Base-by-base conservation (phyloP, 2,888 invertebrate species). In the Rotaria socialis region DNA sequence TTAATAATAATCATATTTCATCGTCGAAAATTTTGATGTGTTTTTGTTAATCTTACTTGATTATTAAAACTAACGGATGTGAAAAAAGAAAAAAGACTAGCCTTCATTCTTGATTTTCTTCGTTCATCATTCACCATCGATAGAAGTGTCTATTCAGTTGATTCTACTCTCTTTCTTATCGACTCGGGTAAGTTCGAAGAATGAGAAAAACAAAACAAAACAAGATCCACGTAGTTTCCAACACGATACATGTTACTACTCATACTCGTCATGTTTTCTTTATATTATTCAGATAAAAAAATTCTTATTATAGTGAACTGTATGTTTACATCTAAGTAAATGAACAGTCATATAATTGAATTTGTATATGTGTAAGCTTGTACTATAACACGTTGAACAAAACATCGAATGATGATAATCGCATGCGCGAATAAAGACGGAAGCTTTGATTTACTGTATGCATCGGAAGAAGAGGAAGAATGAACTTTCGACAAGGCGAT, bases 361-460 rank as follows among this genome's bases (percentile, higher is more conserved):
- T 67, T 67, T 27, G 7, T 35, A 67, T 35, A 67, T 19, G 67
- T 67, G 35, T 67, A 41, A 67, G 35, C 67, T 67, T 67, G 67
- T 67, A 6, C 24, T 67, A 52, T 16, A 67, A 14, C 67, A 67
- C 67, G 67, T 67, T 67, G 67, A 67, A 67, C 67, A 67, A 67
- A 67, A 67, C 67, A 67, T 67, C 35, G 27, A 67, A 67, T 67
- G 67, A 67, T 67, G 67, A 67, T 67, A 67, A 67, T 67, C 67
- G 35, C 35, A 67, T 67, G 67, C 35, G 67, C 35, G 19, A 16
- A 35, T 35, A 27, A 67, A 67, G 67, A 67, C 35, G 35, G 67
- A 67, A 67, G 67, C 67, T 67, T 67, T 67, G 67, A 67, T 67
- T 67, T 67, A 67, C 67, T 35, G 67, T 35, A 67, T 35, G 35